Base-by-base conservation (phyloP, 2,113 vertebrate species). In the Cacatua alba region DNA sequence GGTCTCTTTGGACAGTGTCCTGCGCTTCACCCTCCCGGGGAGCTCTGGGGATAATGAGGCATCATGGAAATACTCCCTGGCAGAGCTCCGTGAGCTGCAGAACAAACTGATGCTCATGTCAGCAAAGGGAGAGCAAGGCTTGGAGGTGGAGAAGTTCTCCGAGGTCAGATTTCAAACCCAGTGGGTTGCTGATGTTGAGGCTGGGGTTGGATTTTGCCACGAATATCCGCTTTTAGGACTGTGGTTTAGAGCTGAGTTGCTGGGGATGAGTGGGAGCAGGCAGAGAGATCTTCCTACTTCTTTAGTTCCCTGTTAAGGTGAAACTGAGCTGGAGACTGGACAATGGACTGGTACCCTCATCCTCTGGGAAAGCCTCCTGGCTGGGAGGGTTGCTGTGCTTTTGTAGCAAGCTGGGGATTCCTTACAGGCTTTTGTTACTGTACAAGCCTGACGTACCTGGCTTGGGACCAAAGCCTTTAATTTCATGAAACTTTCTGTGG, bases 71-170 rank as follows among this genome's bases (percentile, higher is more conserved):
- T 99, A 99, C 90, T 98, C 98, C 0, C 96, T 99, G 17, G 98
- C 99, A 31, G 99, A 99, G 53, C 98, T 99, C 35, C 97, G 97
- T 11, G 99, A 99, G 37, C 98, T 99, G 53, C 98, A 99, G 94
- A 99, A 99, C 97, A 99, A 99, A 86, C 97, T 99, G 72, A 99
- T 99, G 99, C 98, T 99, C 24, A 99, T 99, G 99, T 99, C 99
- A 2, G 98, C 98, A 44, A 99, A 99, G 97, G 99, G 98, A 18
- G 99, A 99, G 48, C 99, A 99, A 94, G 98, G 97, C 41, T 97
- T 90, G 69, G 99, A 99, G 90, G 99, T 99, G 76, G 99, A 99
- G 70, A 98, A 86, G 48, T 99, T 99, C 97, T 98, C 98, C 5
- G 99, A 99, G 99, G 99, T 99, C 91, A 98, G 97, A 31, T 35